phyloP scores from a whole-genome alignment of 2,113 vertebrate genomes.

The Indicator maculatus region DNA sequence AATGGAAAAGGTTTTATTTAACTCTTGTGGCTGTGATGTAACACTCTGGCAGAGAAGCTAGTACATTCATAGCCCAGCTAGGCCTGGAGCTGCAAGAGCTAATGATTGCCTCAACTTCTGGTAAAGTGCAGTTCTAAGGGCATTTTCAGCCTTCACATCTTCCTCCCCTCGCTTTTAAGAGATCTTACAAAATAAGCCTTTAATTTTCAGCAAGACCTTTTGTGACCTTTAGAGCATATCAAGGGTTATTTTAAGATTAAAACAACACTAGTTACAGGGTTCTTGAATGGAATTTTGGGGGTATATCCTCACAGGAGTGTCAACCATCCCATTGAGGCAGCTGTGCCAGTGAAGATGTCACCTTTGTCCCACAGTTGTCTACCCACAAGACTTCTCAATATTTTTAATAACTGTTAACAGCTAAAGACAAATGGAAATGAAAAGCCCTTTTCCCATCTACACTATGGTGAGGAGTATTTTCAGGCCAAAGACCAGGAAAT shows the following conservation, averaged over 20 bases:
- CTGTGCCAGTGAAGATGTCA: not conserved
- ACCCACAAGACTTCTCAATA: not conserved
- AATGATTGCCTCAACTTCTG: constrained; percentile 26
- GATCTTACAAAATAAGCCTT: not conserved
- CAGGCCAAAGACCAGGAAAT: not conserved
- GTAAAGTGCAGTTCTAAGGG: not conserved
- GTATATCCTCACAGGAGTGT: not conserved
- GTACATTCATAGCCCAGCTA: not conserved
- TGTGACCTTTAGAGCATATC: not conserved
- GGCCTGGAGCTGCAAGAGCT: not conserved
- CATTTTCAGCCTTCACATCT: not conserved
- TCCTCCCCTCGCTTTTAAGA: not conserved
- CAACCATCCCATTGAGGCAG: not conserved
- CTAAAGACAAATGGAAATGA: not conserved
- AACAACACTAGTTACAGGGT: not conserved
- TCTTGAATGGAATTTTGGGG: not conserved
- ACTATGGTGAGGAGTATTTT: not conserved
- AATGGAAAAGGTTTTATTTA: constrained; percentile 33
- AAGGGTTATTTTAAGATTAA: not conserved
- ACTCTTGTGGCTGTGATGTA: not conserved
- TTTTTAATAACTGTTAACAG: not conserved
- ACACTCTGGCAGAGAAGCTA: not conserved
- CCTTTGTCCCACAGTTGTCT: not conserved
- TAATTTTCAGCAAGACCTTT: not conserved
- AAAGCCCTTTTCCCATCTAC: not conserved